phyloP scores from a whole-genome alignment of 2,888 invertebrate genomes.

The Leucozona laternaria region DNA sequence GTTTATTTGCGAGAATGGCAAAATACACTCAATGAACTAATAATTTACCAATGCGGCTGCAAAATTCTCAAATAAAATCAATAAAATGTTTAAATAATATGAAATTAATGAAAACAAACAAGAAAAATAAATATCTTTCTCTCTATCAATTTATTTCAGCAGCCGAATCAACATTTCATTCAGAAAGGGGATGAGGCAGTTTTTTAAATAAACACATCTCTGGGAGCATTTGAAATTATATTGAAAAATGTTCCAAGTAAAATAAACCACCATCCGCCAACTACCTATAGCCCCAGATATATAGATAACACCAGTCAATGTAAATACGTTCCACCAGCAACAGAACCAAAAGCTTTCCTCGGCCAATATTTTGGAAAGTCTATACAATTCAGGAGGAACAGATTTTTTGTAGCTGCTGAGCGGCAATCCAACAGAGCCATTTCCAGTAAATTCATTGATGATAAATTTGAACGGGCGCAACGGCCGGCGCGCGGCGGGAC shows the following conservation, averaged over 20 bases:
- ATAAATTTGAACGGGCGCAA: constrained; percentile 29
- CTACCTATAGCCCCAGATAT: constrained; percentile 7
- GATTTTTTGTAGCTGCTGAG: constrained; percentile 42
- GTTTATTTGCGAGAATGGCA: constrained; percentile 50
- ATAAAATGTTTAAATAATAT: constrained; percentile 76
- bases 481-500: too few species aligned
- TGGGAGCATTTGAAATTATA: constrained; percentile 50
- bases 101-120: constrained; percentile 69
- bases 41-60: constrained; percentile 56
- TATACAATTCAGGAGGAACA: constrained; percentile 33
- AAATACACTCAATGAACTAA: constrained; percentile 64
- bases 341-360: constrained; percentile 33
- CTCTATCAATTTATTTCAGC: constrained; percentile 67
- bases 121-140: constrained; percentile 34
- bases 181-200: constrained; percentile 50
- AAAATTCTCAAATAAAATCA: constrained; percentile 68
- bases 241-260: constrained; percentile 58
- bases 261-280: constrained; percentile 52
- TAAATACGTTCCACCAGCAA: not conserved
- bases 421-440: constrained; percentile 15
- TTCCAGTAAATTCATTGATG: constrained; percentile 37
- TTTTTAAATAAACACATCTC: constrained; percentile 69
- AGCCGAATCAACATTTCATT: constrained; percentile 36
- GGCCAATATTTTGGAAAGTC: constrained; percentile 55
- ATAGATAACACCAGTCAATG: constrained; percentile 35